Conservation (phyloP, 2,888 invertebrate genomes). For the Agrochola circellaris region DNA sequence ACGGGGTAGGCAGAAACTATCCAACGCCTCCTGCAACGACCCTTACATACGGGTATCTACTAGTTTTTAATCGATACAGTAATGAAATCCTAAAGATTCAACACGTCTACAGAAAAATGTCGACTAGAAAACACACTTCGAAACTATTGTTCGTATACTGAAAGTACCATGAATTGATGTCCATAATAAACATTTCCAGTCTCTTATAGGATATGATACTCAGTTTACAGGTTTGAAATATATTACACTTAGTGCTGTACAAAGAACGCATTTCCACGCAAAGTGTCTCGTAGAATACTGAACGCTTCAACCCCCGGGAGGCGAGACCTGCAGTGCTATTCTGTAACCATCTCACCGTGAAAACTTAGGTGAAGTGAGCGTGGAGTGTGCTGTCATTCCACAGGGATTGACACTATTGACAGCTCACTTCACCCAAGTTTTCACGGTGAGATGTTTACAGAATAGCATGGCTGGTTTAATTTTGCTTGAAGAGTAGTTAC, state of each 20-base stretch:
- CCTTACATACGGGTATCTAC: background rate
- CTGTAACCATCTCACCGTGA: too few species aligned
- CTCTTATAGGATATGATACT: background rate
- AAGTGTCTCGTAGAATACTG: constrained; percentile 32
- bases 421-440: too few species aligned
- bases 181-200: background rate
- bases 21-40: background rate
- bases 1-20: background rate
- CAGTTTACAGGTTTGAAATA: constrained; percentile 3
- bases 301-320: constrained; percentile 15
- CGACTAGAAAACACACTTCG: background rate
- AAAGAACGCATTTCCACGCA: constrained; percentile 26
- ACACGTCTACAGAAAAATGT: too few species aligned
- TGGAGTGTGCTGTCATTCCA: too few species aligned
- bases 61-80: background rate
- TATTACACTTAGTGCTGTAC: constrained; percentile 13
- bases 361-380: too few species aligned
- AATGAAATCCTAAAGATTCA: background rate
- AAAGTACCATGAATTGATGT: background rate
- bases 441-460: too few species aligned
- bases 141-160: background rate
- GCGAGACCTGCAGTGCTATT: too few species aligned
- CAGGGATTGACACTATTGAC: too few species aligned
- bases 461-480: too few species aligned
- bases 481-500: constrained; percentile 9